Evolutionary conservation across 2,888 invertebrate species (phyloP), one percentile per base, ranked within the genome.

Genomic region (Leucophora obtusa): DNA sequence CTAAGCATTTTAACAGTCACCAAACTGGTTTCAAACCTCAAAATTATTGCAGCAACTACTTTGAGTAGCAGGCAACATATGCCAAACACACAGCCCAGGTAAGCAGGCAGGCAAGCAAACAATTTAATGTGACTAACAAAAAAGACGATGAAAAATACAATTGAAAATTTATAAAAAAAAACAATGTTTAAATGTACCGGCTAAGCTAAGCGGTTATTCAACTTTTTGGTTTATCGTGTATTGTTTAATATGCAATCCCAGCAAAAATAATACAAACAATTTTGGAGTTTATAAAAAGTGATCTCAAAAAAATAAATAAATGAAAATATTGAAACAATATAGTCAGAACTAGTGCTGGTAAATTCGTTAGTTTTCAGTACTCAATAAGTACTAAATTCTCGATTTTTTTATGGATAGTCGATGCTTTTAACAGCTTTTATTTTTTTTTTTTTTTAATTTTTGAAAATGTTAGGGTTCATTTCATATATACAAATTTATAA

Each of bases 141-240:
- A n/a, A 17, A 47, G 24, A 60, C 58, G 43, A 24, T 18, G 35
- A 15, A 10, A 66, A 70, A 70, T 65, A 65, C 38, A 53, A 59
- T 69, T 56, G 38, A 47, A 71, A 65, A 74, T 3, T 53, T 15
- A 15, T 38, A 59, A 50, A 47, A 18, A 28, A 28, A n/a, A 54
- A 18, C 58, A 72, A 71, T 50, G 50, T 15, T 53, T 58, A 76
- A 73, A 77, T 74, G 60, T 60, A 62, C 81, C 81, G 81, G 77
- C 81, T 70, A 66, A 74, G 77, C 81, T 70, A 66, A 74, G 81
- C 81, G 81, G 77, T 81, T 81, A 74, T 81, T 81, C 81, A 81
- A 81, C 81, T 77, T 74, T 68, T 68, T 69, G 43, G 11, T 63
- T 54, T 56, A 54, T 59, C 33, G 38, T 53, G 54, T 62, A 50